Evolutionary conservation across 2,797 vertebrate species (phyloP), one percentile per base, ranked within the genome.

Genomic region (Bucorvus abyssinicus): DNA sequence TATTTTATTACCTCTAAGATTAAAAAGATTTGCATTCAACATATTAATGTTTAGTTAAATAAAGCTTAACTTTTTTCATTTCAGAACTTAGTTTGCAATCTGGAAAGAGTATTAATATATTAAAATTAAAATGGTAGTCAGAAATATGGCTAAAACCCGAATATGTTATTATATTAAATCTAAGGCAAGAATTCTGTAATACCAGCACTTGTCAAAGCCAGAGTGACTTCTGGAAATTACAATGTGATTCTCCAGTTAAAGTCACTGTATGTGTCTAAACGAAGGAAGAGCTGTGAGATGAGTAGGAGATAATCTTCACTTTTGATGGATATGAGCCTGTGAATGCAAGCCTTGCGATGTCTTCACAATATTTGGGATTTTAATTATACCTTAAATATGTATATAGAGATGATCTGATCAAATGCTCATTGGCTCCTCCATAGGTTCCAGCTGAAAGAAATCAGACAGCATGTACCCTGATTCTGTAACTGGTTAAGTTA

Each of bases 311-410:
- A 81, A 47, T 47, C 38, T 40, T 40, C 12, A 16, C 10, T 67
- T 86, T 87, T 87, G 76, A 34, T 45, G 29, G 52, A 65, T 55
- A 27, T 47, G 16, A 89, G 16, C 11, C 47, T 78, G 24, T 10
- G 40, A 91, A 71, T 78, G 49, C n/a, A 93, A 84, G 61, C n/a
- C 81, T 81, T 27, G 47, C 57, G 59, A 67, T 42, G 57, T 45
- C 53, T 87, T 59, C 53, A 70, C 61, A 87, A 52, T 56, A 14
- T 70, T 81, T 85, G 50, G n/a, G 76, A 89, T 91, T 91, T 77
- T 74, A 90, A 77, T 92, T 86, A 38, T 84, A 70, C 38, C n/a
- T 94, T 91, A 93, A 84, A 84, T 67, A 75, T 30, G 9, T 69
- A 27, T 69, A 27, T 53, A 42, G 36, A 87, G 61, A 79, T 84